Percentiles rank a stretch among this genome's conserved stretches.
Conservation (phyloP, 2,113 vertebrate genomes). For the Oryzias curvinotus region DNA sequence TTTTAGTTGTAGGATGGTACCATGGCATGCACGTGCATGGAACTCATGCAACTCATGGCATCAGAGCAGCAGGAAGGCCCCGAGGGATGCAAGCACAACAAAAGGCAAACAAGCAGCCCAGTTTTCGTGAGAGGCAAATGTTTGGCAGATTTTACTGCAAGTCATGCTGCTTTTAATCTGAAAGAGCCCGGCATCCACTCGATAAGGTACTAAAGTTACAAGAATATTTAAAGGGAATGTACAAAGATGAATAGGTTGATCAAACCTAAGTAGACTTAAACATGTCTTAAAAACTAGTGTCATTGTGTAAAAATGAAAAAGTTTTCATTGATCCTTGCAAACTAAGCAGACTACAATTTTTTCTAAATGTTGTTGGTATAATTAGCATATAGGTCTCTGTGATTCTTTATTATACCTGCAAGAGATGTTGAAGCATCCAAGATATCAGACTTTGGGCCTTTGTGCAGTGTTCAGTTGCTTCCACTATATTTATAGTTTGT, state of each 20-base stretch:
- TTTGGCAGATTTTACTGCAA: too few species aligned
- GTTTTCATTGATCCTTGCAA: conserved; percentile 49
- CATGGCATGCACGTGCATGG: conserved; percentile 38
- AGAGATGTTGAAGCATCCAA: conserved; percentile 8
- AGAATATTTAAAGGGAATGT: too few species aligned
- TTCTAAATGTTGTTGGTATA: conserved; percentile 71
- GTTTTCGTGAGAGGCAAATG: too few species aligned
- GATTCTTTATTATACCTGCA: conserved; percentile 10
- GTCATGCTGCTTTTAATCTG: too few species aligned
- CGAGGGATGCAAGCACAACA: too few species aligned
- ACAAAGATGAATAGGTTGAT: too few species aligned
- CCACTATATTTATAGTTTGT: conserved; percentile 51
- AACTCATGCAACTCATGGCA: conserved; percentile 17
- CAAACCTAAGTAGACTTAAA: too few species aligned
- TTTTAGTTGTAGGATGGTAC: conserved; percentile 10
- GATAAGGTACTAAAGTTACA: too few species aligned
- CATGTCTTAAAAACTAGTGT: too few species aligned
- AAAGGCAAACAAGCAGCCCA: too few species aligned
- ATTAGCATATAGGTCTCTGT: conserved; percentile 64
- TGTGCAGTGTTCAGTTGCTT: conserved; percentile 32
- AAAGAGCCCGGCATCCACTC: too few species aligned
- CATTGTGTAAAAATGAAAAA: conserved; percentile 39
- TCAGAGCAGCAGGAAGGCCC: not conserved
- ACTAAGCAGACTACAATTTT: conserved; percentile 53
- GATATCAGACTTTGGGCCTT: conserved; percentile 42